Evolutionary conservation across 2,113 vertebrate genomes (phyloP).

Genomic region (Pyxicephalus adspersus): DNA sequence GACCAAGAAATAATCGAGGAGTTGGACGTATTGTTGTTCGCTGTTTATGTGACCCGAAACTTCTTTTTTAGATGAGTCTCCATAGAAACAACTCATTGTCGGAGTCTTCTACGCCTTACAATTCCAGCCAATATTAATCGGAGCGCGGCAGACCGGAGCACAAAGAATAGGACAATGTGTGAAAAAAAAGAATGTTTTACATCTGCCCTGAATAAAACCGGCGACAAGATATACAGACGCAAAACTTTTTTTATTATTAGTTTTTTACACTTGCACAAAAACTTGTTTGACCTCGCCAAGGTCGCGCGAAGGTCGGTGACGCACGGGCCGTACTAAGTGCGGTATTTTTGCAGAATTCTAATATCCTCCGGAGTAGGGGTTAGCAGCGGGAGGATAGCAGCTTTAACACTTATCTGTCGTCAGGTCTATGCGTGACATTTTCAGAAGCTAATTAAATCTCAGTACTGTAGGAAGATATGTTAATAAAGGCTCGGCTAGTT

Average conservation of each 20-base stretch:
- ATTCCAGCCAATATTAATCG: no score
- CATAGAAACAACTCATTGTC: no score
- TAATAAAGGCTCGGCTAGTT: background rate
- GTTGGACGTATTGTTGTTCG: no score
- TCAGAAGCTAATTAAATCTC: conserved; percentile 20
- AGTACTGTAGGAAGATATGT: background rate
- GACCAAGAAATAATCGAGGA: no score
- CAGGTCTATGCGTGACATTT: conserved; percentile 23
- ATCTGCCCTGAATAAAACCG: no score
- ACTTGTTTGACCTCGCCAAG: background rate
- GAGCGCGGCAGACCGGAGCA: no score
- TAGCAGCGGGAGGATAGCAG: background rate
- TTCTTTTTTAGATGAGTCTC: no score
- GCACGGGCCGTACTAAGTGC: background rate
- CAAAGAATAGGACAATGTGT: no score
- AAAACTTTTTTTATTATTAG: background rate
- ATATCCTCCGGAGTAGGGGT: background rate
- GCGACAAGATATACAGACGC: background rate
- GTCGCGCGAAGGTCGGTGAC: background rate
- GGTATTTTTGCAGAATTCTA: background rate
- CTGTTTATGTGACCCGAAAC: no score
- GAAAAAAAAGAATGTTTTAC: no score
- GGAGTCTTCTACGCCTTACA: no score
- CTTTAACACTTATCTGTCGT: background rate
- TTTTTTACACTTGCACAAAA: background rate